Percentiles rank a stretch among this genome's conserved stretches.
Evolutionary conservation across 2,888 invertebrate genomes (phyloP).

Genomic region (Dryadula phaetusa): DNA sequence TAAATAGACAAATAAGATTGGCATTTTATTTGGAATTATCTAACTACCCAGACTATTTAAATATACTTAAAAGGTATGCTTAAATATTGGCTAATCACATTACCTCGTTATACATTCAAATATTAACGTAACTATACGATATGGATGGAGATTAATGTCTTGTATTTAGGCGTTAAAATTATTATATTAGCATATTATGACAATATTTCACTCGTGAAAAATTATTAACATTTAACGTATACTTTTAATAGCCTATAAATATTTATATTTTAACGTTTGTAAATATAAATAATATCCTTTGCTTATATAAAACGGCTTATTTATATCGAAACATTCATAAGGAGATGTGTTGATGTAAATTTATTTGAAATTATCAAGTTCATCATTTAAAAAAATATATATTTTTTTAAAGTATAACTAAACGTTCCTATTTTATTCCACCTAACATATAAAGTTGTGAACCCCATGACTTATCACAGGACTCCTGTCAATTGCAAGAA

Average conservation of each 20-base stretch:
- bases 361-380: no score
- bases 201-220: slow-evolving; percentile 20
- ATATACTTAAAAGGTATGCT: not conserved
- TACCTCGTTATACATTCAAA: slow-evolving; percentile 20
- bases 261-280: slow-evolving; percentile 1
- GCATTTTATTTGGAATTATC: slow-evolving; percentile 11
- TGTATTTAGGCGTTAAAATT: slow-evolving; percentile 9
- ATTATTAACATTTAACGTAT: slow-evolving; percentile 11
- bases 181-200: slow-evolving; percentile 14
- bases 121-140: not conserved
- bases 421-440: no score
- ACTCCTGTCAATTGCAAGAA: not conserved
- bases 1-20: no score
- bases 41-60: not conserved
- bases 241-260: slow-evolving; percentile 11
- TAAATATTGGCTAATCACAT: slow-evolving; percentile 21
- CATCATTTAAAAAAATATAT: no score
- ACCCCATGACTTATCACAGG: no score
- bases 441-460: no score
- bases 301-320: not conserved
- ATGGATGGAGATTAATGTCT: slow-evolving; percentile 13
- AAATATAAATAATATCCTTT: not conserved
- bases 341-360: no score
- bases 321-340: no score
- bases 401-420: no score